These are phyloP conservation scores for Xyliphius kryptos DNA, from an alignment of 2,113 vertebrate genomes.

Conservation along the genomic window DNA sequence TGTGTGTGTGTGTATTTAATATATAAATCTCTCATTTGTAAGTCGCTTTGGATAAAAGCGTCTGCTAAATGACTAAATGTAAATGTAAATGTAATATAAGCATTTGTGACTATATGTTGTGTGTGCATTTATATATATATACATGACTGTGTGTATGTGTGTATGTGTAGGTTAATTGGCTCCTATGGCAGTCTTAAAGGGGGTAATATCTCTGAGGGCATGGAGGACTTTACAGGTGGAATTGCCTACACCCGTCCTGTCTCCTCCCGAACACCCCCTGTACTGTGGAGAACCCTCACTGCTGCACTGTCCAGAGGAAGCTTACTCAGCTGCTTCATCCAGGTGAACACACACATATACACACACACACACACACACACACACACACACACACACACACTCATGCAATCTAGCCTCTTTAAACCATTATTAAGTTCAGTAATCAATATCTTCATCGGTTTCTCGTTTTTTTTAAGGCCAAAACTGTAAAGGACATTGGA, in stretches of 20 bases:
- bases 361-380: constrained; percentile 39
- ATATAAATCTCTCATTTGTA: too few species aligned
- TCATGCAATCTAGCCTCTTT: not conserved
- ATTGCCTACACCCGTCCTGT: constrained; percentile 58
- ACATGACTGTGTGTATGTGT: constrained; percentile 9
- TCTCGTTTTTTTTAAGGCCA: too few species aligned
- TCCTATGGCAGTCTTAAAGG: constrained; percentile 68
- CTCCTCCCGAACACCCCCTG: constrained; percentile 51
- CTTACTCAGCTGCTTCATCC: constrained; percentile 69
- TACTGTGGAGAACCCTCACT: constrained; percentile 62
- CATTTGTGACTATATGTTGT: too few species aligned
- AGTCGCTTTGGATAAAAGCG: too few species aligned
- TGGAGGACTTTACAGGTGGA: constrained; percentile 77
- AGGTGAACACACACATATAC: constrained; percentile 53
- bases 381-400: not conserved
- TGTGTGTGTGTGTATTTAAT: constrained; percentile 8
- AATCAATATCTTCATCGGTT: too few species aligned
- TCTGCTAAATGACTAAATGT: too few species aligned
- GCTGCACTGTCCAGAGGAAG: constrained; percentile 56
- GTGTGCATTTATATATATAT: constrained; percentile 28
- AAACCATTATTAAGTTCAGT: too few species aligned
- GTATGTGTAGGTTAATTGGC: constrained; percentile 59
- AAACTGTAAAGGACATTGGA: constrained; percentile 52
- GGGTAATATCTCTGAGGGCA: constrained; percentile 71
- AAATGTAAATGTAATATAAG: too few species aligned